Base-by-base conservation (phyloP, 2,797 vertebrate species). In the Remorina albescens region DNA sequence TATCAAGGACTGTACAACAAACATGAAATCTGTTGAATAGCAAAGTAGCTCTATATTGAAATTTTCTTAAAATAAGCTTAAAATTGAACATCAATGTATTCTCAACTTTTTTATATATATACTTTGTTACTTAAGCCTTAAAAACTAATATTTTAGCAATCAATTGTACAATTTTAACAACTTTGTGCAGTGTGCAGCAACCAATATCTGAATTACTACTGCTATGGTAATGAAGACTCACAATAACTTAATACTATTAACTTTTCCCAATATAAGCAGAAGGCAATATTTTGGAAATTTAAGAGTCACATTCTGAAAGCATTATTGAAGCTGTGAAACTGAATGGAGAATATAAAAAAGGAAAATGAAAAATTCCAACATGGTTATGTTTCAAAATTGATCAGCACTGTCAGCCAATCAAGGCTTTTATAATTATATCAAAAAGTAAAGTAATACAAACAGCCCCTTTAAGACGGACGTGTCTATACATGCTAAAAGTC, bases 371-470 rank as follows among this genome's bases (percentile, higher is more conserved):
- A 6, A 6, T 5, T 5, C 23, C 7, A 49, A 66, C 16, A 9
- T 42, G 8, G 16, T 9, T 2, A 51, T 34, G 26, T 34, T 59
- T 60, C 16, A 47, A 53, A 3, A 21, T 6, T 63, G n/a, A 55
- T 30, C 30, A 30, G 32, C 7, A 32, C 16, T 2, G 46, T 53
- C 56, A 62, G 36, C 11, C 55, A 72, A 60, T 15, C 26, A 41
- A 18, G 25, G 16, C 13, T 67, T 67, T 47, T 2, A 28, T 64
- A 30, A 49, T 65, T 7, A 19, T 10, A 53, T 47, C 10, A 44
- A 54, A 72, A 64, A 37, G 28, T 42, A 42, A 63, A 65, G 19
- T 25, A n/a, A 30, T 5, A 26, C 18, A 49, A 41, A 50, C 25
- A 32, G 12, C 11, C 23, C 9, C n/a, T 47, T 41, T 41, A 62